phyloP scores from a whole-genome alignment of 2,888 invertebrate genomes.

The Ypsolopha sequella region DNA sequence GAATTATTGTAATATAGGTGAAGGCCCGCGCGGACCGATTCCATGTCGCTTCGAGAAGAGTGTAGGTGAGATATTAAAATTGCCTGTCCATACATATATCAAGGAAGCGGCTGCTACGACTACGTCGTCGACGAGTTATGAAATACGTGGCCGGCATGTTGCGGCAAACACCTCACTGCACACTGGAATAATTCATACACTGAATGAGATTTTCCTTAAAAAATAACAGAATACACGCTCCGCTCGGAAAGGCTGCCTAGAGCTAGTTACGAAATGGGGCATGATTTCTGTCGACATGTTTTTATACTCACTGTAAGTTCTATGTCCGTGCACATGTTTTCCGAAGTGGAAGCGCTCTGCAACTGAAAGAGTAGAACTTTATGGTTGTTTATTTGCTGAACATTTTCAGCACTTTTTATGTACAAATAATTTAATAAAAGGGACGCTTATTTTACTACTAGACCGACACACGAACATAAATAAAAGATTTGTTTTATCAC shows the following conservation, averaged over 20 bases:
- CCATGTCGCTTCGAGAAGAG: not conserved
- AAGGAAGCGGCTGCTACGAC: not conserved
- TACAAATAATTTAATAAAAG: too few relatives aligned
- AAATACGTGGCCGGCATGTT: constrained; percentile 19
- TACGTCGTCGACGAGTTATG: constrained; percentile 13
- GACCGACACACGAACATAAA: too few relatives aligned
- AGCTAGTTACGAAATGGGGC: not conserved
- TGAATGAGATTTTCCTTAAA: constrained; percentile 4
- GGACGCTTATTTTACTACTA: too few relatives aligned
- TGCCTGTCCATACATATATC: constrained; percentile 3
- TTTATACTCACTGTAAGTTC: too few relatives aligned
- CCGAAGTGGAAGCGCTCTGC: too few relatives aligned
- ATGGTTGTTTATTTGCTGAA: too few relatives aligned
- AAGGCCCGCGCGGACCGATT: not conserved
- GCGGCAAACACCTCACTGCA: constrained; percentile 4
- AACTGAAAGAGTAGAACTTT: too few relatives aligned
- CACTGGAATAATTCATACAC: constrained; percentile 4
- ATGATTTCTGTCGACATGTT: not conserved
- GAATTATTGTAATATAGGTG: too few relatives aligned
- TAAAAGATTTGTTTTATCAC: too few relatives aligned
- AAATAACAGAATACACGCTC: not conserved
- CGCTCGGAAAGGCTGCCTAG: constrained; percentile 5
- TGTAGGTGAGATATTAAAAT: constrained; percentile 8
- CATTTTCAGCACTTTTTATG: too few relatives aligned
- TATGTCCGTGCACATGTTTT: too few relatives aligned